These are phyloP conservation scores for Pocillopora meandrina DNA, from an alignment of 92 coral and sea anemone genomes.

Conservation along the genomic window DNA sequence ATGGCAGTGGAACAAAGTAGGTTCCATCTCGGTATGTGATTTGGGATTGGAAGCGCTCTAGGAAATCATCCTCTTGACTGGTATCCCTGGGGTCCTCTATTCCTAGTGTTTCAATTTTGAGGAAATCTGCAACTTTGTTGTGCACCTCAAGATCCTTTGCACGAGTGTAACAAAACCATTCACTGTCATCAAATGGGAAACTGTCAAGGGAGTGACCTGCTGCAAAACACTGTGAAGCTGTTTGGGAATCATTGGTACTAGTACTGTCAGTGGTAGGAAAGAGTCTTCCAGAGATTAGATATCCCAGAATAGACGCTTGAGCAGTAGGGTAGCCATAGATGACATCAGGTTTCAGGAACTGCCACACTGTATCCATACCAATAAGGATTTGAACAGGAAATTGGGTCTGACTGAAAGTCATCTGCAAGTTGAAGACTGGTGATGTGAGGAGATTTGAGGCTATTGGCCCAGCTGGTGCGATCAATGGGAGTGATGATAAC, in stretches of 20 bases:
- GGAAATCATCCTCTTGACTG: slow-evolving; percentile 35
- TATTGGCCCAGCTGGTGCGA: neutral
- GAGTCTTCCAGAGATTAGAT: slow-evolving; percentile 45
- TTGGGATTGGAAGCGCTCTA: slow-evolving; percentile 40
- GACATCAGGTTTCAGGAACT: slow-evolving; percentile 48
- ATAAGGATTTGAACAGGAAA: slow-evolving; percentile 42
- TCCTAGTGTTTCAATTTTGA: slow-evolving; percentile 39
- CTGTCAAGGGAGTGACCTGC: neutral
- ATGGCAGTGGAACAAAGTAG: slow-evolving; percentile 43
- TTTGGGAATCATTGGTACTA: neutral
- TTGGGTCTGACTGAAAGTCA: slow-evolving; percentile 44
- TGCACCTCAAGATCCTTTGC: slow-evolving; percentile 37
- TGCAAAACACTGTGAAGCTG: slow-evolving; percentile 39
- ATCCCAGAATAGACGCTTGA: slow-evolving; percentile 49
- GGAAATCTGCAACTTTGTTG: slow-evolving; percentile 29
- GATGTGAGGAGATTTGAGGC: slow-evolving; percentile 4
- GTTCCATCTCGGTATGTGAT: slow-evolving; percentile 28
- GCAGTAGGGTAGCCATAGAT: slow-evolving; percentile 47
- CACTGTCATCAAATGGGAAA: neutral
- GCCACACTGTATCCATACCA: slow-evolving; percentile 57
- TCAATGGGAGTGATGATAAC: slow-evolving; percentile 21
- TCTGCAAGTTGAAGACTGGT: slow-evolving; percentile 15
- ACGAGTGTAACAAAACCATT: neutral
- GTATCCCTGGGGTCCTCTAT: slow-evolving; percentile 29
- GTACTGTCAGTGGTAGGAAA: neutral